Evolutionary conservation across 2,113 vertebrate genomes (phyloP).

Genomic region (Arothron firmamentum): DNA sequence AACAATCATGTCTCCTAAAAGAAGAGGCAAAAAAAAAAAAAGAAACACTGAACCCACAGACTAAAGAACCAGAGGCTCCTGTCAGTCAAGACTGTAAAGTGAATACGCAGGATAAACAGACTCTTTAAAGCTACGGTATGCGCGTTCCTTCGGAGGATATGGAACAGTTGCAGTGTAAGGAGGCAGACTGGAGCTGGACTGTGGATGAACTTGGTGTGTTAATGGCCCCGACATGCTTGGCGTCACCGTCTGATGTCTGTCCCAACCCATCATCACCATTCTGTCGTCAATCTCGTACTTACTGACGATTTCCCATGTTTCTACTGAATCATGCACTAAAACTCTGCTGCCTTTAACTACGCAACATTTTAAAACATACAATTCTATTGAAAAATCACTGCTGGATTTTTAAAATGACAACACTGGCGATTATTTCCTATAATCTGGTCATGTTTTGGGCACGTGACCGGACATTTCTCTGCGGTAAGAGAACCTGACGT

Average conservation of each 20-base stretch:
- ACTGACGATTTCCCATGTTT: not conserved
- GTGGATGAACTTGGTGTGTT: slow-evolving; percentile 53
- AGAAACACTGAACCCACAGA: slow-evolving; percentile 23
- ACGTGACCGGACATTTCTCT: not conserved
- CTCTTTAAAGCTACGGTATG: slow-evolving; percentile 43
- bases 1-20: not conserved
- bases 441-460: too few species aligned
- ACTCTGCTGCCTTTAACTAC: too few species aligned
- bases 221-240: slow-evolving; percentile 48
- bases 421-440: too few species aligned
- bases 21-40: slow-evolving; percentile 17
- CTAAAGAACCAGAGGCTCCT: not conserved
- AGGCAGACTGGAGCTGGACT: slow-evolving; percentile 56
- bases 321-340: too few species aligned
- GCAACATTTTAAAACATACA: too few species aligned
- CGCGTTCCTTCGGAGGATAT: slow-evolving; percentile 51
- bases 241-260: slow-evolving; percentile 16
- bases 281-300: not conserved
- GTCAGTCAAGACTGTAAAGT: slow-evolving; percentile 25
- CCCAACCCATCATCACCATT: slow-evolving; percentile 11
- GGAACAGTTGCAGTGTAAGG: slow-evolving; percentile 65
- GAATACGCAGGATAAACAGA: slow-evolving; percentile 24
- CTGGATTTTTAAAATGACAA: too few species aligned
- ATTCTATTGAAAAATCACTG: too few species aligned
- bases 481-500: slow-evolving; percentile 27